Conservation (phyloP, 1,140 invertebrate species). For the Drosophila pectinifera region DNA sequence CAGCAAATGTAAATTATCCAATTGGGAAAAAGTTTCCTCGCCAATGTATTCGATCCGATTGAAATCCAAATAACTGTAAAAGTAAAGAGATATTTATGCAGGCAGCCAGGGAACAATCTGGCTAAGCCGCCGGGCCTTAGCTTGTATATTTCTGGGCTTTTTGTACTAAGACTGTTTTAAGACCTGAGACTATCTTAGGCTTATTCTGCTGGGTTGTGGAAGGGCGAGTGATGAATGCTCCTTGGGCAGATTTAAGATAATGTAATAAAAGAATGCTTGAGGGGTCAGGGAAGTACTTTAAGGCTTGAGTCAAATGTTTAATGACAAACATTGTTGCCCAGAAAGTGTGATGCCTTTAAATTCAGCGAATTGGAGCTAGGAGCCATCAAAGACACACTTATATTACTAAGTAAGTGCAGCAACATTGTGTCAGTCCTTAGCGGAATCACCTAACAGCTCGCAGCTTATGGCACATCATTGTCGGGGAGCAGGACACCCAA, state of each 20-base stretch:
- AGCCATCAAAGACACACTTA: slow-evolving; percentile 11
- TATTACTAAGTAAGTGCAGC: slow-evolving; percentile 21
- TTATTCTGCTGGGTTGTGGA: slow-evolving; percentile 7
- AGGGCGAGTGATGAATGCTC: slow-evolving; percentile 24
- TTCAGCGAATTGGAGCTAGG: background rate
- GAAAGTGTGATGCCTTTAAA: background rate
- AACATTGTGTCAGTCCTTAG: slow-evolving; percentile 23
- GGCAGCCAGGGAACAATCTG: slow-evolving; percentile 31
- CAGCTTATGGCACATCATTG: slow-evolving; percentile 15
- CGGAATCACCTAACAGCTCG: slow-evolving; percentile 3
- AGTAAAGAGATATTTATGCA: slow-evolving; percentile 52
- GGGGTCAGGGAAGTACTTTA: background rate
- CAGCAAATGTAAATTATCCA: slow-evolving; percentile 85
- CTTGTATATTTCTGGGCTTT: slow-evolving; percentile 14
- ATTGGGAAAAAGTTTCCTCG: slow-evolving; percentile 84
- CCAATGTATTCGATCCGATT: slow-evolving; percentile 85
- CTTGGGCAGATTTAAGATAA: slow-evolving; percentile 5
- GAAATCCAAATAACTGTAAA: slow-evolving; percentile 85
- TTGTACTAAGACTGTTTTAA: background rate
- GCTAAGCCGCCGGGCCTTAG: slow-evolving; percentile 20
- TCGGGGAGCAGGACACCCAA: slow-evolving; percentile 28
- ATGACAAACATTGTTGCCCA: background rate
- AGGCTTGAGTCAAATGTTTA: background rate
- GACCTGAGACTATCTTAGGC: background rate
- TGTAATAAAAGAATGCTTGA: background rate